Base-by-base conservation (phyloP, 2,113 vertebrate species). In the Phyllostomus discolor region DNA sequence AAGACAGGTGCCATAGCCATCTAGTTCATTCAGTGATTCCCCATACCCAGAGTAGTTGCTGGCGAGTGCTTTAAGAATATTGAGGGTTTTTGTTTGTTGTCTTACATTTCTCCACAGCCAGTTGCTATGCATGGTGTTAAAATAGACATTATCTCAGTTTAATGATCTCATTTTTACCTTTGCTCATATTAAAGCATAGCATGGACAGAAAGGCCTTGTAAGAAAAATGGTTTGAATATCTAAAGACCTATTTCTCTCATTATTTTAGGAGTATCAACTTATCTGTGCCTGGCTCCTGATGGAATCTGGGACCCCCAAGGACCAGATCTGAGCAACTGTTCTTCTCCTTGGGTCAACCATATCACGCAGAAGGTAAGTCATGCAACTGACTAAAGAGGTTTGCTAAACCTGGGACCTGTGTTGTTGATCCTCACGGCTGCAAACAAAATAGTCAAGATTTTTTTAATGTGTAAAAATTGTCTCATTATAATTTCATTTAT, bases 311-410 rank as follows among this genome's bases (percentile, higher is more conserved):
- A 99, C 95, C 98, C 99, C 19, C 99, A 99, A 98, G 99, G 99
- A 89, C 99, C 99, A 8, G 99, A 99, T 96, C 98, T 99, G 59
- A 99, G 99, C 98, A 99, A 99, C 98, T 99, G 99, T 80, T 99
- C 99, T 92, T 99, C 99, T 87, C 99, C 99, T 19, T 99, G 99
- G 99, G 99, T 99, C 96, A 99, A 99, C 97, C 98, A 99, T 95
- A 99, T 99, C 97, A 99, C 99, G 93, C 99, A 99, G 95, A 99
- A 99, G 99, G 99, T 99, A 98, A 99, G 98, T 67, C 95, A 52
- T 96, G 22, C 57, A 48, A 72, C 17, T 48, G 15, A 46, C 15
- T 70, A 86, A 35, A n/a, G 88, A 57, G 22, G 5, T 84, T 92
- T 80, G 8, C 41, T 64, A 50, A 81, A 75, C 16, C 38, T 31